Evolutionary conservation across 2,888 invertebrate species (phyloP).

Genomic region (Koerneria pararmatus): DNA sequence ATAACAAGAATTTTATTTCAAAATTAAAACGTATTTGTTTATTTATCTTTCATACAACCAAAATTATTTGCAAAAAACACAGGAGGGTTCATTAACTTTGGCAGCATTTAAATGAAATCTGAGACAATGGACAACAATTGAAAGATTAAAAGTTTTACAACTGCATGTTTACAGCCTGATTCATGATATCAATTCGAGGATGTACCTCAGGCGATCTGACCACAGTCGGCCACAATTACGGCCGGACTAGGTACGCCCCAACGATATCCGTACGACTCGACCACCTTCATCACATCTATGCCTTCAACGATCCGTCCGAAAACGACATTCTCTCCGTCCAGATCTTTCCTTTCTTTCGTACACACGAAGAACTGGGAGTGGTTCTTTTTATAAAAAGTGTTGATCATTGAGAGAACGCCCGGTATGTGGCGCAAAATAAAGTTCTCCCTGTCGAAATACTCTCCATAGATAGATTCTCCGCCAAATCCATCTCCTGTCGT

Average conservation of each 20-base stretch:
- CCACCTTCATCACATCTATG: conserved; percentile 49
- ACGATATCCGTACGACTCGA: conserved; percentile 48
- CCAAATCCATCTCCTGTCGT: conserved; percentile 80
- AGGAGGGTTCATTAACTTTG: too few relatives aligned
- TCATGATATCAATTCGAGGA: too few relatives aligned
- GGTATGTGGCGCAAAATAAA: conserved; percentile 69
- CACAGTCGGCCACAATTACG: conserved; percentile 76
- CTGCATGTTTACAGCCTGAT: too few relatives aligned
- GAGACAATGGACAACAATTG: too few relatives aligned
- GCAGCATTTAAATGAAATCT: too few relatives aligned
- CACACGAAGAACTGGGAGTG: conserved; percentile 56
- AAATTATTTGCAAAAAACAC: too few relatives aligned
- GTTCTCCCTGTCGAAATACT: conserved; percentile 88
- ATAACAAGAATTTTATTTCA: too few relatives aligned
- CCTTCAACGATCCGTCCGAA: conserved; percentile 43
- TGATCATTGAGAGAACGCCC: conserved; percentile 80
- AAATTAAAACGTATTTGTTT: too few relatives aligned
- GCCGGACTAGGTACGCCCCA: conserved; percentile 67
- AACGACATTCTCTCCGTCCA: conserved; percentile 53
- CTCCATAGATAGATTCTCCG: conserved; percentile 92
- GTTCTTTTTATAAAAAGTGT: too few relatives aligned
- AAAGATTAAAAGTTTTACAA: too few relatives aligned
- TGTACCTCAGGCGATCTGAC: conserved; percentile 68
- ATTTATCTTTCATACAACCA: too few relatives aligned
- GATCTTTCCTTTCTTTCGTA: conserved; percentile 52